These are phyloP conservation scores for Halcyon malimbica DNA, from an alignment of 2,113 vertebrate genomes.

Conservation along the genomic window DNA sequence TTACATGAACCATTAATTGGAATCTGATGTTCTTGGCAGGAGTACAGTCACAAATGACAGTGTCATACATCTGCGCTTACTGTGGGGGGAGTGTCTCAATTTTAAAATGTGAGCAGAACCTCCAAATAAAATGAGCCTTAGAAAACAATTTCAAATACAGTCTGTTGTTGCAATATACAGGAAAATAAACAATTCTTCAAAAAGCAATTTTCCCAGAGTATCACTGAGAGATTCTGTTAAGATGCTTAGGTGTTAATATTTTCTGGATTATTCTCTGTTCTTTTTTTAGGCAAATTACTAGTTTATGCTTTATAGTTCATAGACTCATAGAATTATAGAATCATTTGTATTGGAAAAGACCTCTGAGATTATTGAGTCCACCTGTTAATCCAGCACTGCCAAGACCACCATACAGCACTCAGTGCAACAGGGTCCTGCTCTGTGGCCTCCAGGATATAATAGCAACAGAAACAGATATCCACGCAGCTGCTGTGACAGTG, in stretches of 20 bases:
- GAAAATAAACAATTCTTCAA: not conserved
- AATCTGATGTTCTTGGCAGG: constrained; percentile 75
- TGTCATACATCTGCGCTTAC: constrained; percentile 67
- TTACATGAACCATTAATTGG: constrained; percentile 76
- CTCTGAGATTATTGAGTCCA: not conserved
- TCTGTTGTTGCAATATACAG: not conserved
- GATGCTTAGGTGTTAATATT: not conserved
- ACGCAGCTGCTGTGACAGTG: not conserved
- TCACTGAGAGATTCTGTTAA: not conserved
- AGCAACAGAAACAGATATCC: not conserved
- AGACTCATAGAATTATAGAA: not conserved
- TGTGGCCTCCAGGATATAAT: not conserved
- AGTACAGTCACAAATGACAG: constrained; percentile 70
- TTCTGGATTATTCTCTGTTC: not conserved
- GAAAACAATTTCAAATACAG: not conserved
- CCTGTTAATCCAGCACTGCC: not conserved
- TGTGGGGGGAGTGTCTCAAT: not conserved
- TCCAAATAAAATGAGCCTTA: not conserved
- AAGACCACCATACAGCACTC: not conserved
- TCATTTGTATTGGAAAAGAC: not conserved
- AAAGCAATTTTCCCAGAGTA: not conserved
- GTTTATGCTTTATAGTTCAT: not conserved
- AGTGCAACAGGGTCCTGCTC: not conserved
- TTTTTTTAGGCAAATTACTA: not conserved
- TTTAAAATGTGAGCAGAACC: constrained; percentile 16